A percentile compares a stretch with the other conserved stretches of the same genome.
Conservation (phyloP, 53 echinoderm and acorn worm species). For the Luidia sarsii region DNA sequence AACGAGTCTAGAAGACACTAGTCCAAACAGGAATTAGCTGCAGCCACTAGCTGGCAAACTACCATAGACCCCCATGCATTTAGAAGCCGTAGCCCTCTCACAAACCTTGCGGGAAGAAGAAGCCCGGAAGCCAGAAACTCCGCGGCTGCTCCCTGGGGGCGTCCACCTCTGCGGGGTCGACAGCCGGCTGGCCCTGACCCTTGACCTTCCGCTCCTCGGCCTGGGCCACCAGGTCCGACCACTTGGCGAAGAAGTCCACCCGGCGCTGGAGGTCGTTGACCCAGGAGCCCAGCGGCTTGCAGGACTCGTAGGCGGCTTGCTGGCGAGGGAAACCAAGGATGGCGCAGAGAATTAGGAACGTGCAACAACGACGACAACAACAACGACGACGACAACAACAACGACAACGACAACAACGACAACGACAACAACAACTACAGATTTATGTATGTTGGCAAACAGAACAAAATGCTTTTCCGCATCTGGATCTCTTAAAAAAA, state of each 20-base stretch:
- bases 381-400: no score
- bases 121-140: conserved; percentile 95
- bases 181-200: conserved; percentile 22
- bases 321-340: conserved; percentile 19
- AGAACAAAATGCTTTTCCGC: no score
- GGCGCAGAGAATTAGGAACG: no score
- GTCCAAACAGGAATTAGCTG: no score
- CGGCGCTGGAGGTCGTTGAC: conserved; percentile 82
- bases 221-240: conserved; percentile 73
- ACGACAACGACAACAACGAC: no score
- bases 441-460: no score
- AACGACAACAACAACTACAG: no score
- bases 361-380: no score
- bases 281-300: conserved; percentile 96
- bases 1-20: no score
- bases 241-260: conserved; percentile 92
- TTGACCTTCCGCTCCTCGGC: conserved; percentile 80
- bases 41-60: no score
- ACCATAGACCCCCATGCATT: no score
- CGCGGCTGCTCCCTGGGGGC: conserved; percentile 70
- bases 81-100: neutral
- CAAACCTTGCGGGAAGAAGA: conserved; percentile 98
- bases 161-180: conserved; percentile 63
- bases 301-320: conserved; percentile 96
- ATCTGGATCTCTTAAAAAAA: no score